phyloP scores from a whole-genome alignment of 2,888 invertebrate genomes.

The Drosophila meridionalis region DNA sequence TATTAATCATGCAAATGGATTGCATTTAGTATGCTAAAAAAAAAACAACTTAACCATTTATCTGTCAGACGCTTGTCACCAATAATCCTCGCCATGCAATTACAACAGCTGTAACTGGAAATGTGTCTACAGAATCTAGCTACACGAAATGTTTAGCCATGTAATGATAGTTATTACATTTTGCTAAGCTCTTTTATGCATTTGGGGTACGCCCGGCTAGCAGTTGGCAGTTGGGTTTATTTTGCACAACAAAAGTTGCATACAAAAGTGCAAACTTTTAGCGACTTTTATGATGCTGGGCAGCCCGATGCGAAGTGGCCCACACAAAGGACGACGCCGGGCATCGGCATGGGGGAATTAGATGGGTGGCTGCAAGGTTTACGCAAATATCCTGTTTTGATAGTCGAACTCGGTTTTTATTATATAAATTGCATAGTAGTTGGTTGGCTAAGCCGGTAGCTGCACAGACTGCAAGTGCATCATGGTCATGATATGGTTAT shows the following conservation, averaged over 20 bases:
- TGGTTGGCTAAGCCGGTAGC: conserved; percentile 70
- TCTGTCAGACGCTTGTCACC: neutral
- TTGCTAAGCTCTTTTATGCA: conserved; percentile 59
- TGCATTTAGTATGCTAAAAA: neutral
- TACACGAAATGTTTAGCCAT: conserved; percentile 59
- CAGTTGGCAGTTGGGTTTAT: conserved; percentile 18
- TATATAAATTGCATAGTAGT: conserved; percentile 71
- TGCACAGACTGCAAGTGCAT: conserved; percentile 55
- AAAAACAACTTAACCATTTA: neutral
- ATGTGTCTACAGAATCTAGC: conserved; percentile 52
- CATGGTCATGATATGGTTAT: conserved; percentile 40
- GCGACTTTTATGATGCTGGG: conserved; percentile 64
- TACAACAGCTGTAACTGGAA: conserved; percentile 37
- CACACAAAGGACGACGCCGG: neutral
- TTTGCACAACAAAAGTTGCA: conserved; percentile 55
- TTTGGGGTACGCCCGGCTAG: conserved; percentile 30
- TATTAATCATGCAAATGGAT: neutral
- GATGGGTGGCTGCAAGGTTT: conserved; percentile 21
- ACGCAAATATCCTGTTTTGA: conserved; percentile 73
- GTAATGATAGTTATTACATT: conserved; percentile 67
- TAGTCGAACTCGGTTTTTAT: conserved; percentile 67
- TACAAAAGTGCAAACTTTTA: conserved; percentile 59
- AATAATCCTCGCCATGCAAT: conserved; percentile 25
- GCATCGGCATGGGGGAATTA: neutral
- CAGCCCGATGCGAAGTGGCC: conserved; percentile 6